Base-by-base conservation (phyloP, 1,140 invertebrate species). In the Batillaria attramentaria region DNA sequence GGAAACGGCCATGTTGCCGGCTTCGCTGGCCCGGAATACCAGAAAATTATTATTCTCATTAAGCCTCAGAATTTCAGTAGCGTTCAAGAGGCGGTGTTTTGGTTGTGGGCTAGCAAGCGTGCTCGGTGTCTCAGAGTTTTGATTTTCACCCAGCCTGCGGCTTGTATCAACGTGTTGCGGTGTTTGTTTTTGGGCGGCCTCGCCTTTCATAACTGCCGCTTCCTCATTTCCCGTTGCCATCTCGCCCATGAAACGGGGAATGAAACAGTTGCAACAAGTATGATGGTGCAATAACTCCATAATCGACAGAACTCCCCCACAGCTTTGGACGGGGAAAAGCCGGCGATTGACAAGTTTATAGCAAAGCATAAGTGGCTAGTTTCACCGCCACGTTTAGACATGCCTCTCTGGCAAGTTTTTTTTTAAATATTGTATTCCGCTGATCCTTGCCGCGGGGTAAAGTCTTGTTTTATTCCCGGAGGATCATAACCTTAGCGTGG, bases 301-400 rank as follows among this genome's bases (percentile, higher is more conserved):
- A 60, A 60, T 60, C 57, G 57, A 60, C 57, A 60, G 31, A 60
- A 60, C 57, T 60, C 57, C 57, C 46, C 57, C 57, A 60, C 57
- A 60, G 57, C 5, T 60, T 60, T 6, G 6, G 6, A 4, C 20
- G 20, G 20, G 57, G 57, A 60, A 60, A 60, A 60, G 24, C 57
- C 57, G 57, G 20, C 8, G 57, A 60, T 20, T 60, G 57, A 60
- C 57, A 60, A 60, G 20, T 60, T 60, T 60, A 60, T 28, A 28
- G 31, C 57, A n/a, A 28, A 60, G 24, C 57, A 20, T 13, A 60
- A 60, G 8, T 5, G 57, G 8, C 57, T 28, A 28, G 5, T 5
- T 8, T 20, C 24, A 13, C 31, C 24, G 24, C 57, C 4, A 60
- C 57, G 8, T 20, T 60, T 20, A 6, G 57, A 60, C 57, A 60